Conservation (phyloP, 2,888 invertebrate genomes). For the Aphodius sticticus region DNA sequence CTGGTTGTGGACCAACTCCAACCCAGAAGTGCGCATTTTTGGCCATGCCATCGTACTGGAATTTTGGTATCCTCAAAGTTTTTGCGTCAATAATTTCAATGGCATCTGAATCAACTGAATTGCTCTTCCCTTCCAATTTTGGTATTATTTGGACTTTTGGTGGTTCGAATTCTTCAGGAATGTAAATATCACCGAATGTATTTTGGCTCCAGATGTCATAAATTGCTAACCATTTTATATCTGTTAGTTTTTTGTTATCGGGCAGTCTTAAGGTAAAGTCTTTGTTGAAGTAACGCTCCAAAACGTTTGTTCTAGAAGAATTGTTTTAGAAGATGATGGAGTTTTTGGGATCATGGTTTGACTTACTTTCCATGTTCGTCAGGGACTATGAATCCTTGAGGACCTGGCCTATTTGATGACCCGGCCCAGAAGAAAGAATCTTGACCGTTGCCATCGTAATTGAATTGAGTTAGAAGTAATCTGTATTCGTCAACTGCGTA, state of each 20-base stretch:
- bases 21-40: conserved; percentile 86
- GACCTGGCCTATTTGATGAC: conserved; percentile 84
- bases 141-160: conserved; percentile 68
- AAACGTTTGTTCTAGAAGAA: conserved; percentile 77
- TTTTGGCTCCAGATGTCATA: conserved; percentile 89
- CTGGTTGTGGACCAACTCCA: conserved; percentile 88
- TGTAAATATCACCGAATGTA: conserved; percentile 87
- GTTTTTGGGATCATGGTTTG: not conserved
- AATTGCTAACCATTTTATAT: conserved; percentile 88
- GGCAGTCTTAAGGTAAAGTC: conserved; percentile 84
- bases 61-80: conserved; percentile 78
- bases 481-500: conserved; percentile 90
- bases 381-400: conserved; percentile 90
- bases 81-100: conserved; percentile 83
- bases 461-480: conserved; percentile 80
- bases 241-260: conserved; percentile 84
- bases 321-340: conserved; percentile 5
- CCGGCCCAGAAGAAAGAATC: conserved; percentile 96
- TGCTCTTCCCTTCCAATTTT: conserved; percentile 41
- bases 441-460: conserved; percentile 89
- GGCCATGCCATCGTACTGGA: conserved; percentile 80
- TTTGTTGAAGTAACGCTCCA: conserved; percentile 85
- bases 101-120: conserved; percentile 66
- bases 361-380: conserved; percentile 86
- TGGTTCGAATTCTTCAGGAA: conserved; percentile 90